phyloP scores from a whole-genome alignment of 2,797 vertebrate species.

The Enteromius mattozi region DNA sequence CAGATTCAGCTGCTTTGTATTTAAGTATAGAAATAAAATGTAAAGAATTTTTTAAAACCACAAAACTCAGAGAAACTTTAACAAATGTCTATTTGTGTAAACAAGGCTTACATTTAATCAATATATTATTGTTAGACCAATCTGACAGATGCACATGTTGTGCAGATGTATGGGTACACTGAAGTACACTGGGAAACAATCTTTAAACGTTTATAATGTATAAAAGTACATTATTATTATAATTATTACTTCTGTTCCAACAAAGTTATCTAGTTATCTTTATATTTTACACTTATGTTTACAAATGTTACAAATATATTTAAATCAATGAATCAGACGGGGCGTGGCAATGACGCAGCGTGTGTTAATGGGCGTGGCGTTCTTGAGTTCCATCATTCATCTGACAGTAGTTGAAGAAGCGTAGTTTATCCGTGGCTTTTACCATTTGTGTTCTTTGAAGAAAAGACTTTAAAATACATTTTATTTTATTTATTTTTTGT shows the following conservation, averaged over 20 bases:
- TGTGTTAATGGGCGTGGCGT: conserved; percentile 16
- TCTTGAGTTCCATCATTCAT: conserved; percentile 5
- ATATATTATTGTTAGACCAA: background rate
- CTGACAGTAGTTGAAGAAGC: background rate
- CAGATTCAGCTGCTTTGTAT: background rate
- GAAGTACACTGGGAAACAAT: background rate
- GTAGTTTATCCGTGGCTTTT: background rate
- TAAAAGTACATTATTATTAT: background rate
- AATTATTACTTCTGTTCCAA: background rate
- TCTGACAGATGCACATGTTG: background rate
- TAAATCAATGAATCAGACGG: background rate
- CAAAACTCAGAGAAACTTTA: background rate
- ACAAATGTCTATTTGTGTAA: background rate
- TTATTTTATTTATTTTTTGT: background rate
- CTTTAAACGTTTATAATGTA: background rate
- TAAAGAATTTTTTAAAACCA: background rate
- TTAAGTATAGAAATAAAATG: background rate
- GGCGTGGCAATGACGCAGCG: background rate
- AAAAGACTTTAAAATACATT: background rate
- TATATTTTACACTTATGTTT: too few species aligned
- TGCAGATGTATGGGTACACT: background rate
- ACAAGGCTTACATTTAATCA: background rate
- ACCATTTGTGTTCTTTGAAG: background rate
- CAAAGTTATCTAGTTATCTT: background rate
- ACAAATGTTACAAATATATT: background rate